These are phyloP conservation scores for Drosophila albomicans DNA, from an alignment of 1,140 invertebrate species.

Conservation along the genomic window DNA sequence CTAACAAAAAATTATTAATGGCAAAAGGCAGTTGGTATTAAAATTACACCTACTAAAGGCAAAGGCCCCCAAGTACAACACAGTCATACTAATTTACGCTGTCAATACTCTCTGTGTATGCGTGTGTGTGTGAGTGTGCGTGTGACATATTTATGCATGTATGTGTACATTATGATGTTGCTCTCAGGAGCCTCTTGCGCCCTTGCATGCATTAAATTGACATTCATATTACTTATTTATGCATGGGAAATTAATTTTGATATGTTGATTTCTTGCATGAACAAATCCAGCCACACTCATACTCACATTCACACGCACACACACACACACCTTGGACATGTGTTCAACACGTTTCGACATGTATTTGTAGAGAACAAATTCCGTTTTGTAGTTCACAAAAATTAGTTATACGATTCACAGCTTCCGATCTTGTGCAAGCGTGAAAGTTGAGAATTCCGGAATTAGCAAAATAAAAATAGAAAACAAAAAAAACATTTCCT, in stretches of 20 bases:
- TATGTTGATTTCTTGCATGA: conserved; percentile 82
- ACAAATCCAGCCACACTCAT: conserved; percentile 56
- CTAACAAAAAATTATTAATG: conserved; percentile 71
- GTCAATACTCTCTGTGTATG: conserved; percentile 22
- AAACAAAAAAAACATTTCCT: too few relatives aligned
- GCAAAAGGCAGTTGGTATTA: conserved; percentile 68
- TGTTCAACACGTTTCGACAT: too few relatives aligned
- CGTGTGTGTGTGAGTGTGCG: conserved; percentile 33
- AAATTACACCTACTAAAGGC: conserved; percentile 67
- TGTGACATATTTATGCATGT: conserved; percentile 32
- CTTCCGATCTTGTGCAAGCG: too few relatives aligned
- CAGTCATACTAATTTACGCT: conserved; percentile 28
- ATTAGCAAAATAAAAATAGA: too few relatives aligned
- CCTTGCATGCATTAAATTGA: conserved; percentile 75
- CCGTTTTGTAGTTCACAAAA: too few relatives aligned
- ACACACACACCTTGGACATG: conserved; percentile 8
- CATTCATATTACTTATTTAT: conserved; percentile 83
- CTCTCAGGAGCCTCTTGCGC: conserved; percentile 14
- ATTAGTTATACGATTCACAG: too few relatives aligned
- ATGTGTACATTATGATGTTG: conserved; percentile 25
- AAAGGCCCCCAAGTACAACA: conserved; percentile 9
- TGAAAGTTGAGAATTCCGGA: too few relatives aligned
- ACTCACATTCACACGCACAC: conserved; percentile 10
- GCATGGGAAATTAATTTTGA: conserved; percentile 82
- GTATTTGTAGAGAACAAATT: too few relatives aligned